A percentile compares a stretch with the other conserved stretches of the same genome.
Conservation (phyloP, 2,888 invertebrate genomes). For the Scelioninae gen. 1 region DNA sequence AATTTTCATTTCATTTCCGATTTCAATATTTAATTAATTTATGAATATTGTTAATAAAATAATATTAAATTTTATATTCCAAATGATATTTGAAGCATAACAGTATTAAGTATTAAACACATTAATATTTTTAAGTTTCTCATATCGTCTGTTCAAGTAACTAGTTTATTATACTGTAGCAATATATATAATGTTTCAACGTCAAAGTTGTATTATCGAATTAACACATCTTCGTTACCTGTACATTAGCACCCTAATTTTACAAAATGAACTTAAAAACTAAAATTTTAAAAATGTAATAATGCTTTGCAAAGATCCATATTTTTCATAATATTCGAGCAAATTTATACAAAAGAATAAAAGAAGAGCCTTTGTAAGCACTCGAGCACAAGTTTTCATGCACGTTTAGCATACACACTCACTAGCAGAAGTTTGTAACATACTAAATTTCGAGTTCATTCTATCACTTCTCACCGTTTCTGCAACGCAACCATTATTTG, state of each 20-base stretch:
- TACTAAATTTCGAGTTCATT: constrained; percentile 22
- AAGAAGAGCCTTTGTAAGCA: constrained; percentile 18
- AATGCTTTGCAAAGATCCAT: not conserved
- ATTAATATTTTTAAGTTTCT: not conserved
- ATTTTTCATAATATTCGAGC: constrained; percentile 10
- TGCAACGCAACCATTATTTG: constrained; percentile 9
- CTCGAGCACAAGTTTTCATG: constrained; percentile 33
- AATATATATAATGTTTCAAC: constrained; percentile 7
- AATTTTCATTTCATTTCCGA: too few relatives aligned
- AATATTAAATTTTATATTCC: too few relatives aligned
- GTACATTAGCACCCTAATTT: not conserved
- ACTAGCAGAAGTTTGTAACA: constrained; percentile 21
- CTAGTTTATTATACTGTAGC: constrained; percentile 27
- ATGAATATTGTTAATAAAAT: too few relatives aligned
- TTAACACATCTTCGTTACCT: constrained; percentile 11
- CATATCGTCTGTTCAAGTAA: constrained; percentile 5
- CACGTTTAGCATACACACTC: constrained; percentile 21
- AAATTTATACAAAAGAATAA: constrained; percentile 13
- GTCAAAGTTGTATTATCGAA: constrained; percentile 10
- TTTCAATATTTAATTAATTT: too few relatives aligned
- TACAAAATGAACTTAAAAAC: not conserved
- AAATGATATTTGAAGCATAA: not conserved
- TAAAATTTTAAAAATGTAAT: not conserved
- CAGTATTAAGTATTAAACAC: not conserved
- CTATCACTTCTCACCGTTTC: constrained; percentile 6